Evolutionary conservation across 2,113 vertebrate genomes (phyloP), one percentile per base, ranked within the genome.

Genomic region (Scortum barcoo): DNA sequence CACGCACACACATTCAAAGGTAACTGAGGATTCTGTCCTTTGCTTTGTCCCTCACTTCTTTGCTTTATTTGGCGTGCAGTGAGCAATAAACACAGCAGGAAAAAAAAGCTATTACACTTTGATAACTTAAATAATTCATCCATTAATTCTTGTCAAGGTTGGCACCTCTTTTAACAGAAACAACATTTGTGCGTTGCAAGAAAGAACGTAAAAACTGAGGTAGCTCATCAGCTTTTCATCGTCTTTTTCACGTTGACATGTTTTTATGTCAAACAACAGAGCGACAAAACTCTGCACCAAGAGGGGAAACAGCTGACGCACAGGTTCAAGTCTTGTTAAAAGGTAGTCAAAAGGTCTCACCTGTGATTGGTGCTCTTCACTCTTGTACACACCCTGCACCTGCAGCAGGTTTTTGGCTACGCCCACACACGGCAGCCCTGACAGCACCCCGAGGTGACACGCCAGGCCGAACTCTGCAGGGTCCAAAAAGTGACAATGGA

Each of bases 381-480:
- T 91, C 84, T 95, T 97, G 88, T 69, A 81, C 68, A 99, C 91
- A 0, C 98, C 97, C 5, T 98, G 96, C 65, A 98, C 96, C 8
- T 97, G 96, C 86, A 99, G 95, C 60, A 99, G 97, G 69, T 98
- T 99, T 93, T 99, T 99, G 85, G 98, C 98, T 80, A 99, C 97
- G 5, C 98, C 98, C 28, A 99, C 42, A 72, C 97, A 98, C 0
- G 98, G 97, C 16, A 99, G 90, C 38, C 93, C 96, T 0, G 96
- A 96, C 72, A 97, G 94, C 46, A 99, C 95, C 0, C 98, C 98
- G 0, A 99, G 96, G 74, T 99, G 98, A 90, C 98, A 99, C 6
- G 98, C 98, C 83, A 97, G 92, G 22, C 98, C 98, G 19, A 99
- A 99, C 42, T 96, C 98, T 98, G 93, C 33, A 69, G 22, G 3